Conservation (phyloP, 2,888 invertebrate genomes). For the Pomacea canaliculata region DNA sequence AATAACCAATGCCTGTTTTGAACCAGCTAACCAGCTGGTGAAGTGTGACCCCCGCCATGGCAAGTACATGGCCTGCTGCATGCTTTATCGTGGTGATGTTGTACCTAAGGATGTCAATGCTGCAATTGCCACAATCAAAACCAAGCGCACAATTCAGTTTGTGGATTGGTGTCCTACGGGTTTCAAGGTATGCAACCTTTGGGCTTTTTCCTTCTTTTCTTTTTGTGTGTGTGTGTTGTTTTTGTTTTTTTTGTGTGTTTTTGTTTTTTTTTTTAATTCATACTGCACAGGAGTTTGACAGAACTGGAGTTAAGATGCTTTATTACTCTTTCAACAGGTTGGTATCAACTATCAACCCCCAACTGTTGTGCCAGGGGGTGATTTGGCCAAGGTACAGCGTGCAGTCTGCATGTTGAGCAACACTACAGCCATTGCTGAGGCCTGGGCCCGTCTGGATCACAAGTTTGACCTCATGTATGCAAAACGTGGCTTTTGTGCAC, state of each 20-base stretch:
- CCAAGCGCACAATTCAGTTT: slow-evolving; percentile 65
- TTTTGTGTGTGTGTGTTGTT: not conserved
- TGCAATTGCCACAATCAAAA: slow-evolving; percentile 66
- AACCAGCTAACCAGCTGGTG: slow-evolving; percentile 90
- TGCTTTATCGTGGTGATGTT: slow-evolving; percentile 93
- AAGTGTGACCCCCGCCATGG: slow-evolving; percentile 74
- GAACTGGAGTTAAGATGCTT: not conserved
- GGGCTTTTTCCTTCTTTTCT: not conserved
- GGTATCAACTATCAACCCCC: slow-evolving; percentile 31
- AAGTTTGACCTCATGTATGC: slow-evolving; percentile 30
- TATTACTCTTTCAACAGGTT: slow-evolving; percentile 8
- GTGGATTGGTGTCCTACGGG: slow-evolving; percentile 66
- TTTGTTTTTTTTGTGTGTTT: not conserved
- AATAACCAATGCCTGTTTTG: slow-evolving; percentile 90
- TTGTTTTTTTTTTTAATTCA: not conserved
- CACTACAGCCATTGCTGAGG: slow-evolving; percentile 27
- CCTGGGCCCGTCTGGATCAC: slow-evolving; percentile 28
- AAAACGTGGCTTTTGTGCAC: slow-evolving; percentile 29
- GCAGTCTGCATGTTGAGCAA: slow-evolving; percentile 30
- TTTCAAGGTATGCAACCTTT: slow-evolving; percentile 35
- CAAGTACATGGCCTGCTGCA: slow-evolving; percentile 90
- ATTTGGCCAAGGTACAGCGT: slow-evolving; percentile 25
- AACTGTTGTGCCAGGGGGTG: slow-evolving; percentile 28
- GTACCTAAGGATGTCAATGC: slow-evolving; percentile 82
- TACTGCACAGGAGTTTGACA: not conserved